Conservation (phyloP, 1,140 invertebrate species). For the Magallana gigas region DNA sequence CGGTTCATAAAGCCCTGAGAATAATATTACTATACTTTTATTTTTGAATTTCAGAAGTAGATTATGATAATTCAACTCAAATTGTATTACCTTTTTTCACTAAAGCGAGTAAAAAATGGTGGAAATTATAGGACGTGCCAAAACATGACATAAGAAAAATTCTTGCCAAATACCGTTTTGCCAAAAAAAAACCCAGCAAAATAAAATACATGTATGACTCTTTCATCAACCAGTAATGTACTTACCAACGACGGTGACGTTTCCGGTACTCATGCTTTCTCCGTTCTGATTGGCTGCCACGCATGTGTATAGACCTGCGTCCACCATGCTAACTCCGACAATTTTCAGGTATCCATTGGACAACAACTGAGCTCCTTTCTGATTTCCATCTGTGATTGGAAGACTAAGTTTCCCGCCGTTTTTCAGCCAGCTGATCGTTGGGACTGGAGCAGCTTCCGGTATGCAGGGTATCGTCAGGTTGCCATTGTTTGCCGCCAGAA, state of each 20-base stretch:
- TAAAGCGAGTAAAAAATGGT: no score
- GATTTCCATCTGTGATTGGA: conserved; percentile 55
- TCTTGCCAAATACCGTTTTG: no score
- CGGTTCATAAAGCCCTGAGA: no score
- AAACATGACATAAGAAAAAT: no score
- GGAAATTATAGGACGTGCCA: no score
- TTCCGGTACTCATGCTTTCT: conserved; percentile 56
- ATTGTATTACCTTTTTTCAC: no score
- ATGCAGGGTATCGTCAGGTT: conserved; percentile 95
- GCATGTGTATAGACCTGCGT: conserved; percentile 68
- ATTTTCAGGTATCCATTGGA: conserved; percentile 66
- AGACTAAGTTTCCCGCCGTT: conserved; percentile 86
- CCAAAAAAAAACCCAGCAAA: no score
- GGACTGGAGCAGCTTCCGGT: conserved; percentile 94
- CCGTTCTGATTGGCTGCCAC: conserved; percentile 66
- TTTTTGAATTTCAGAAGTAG: no score
- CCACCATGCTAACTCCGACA: conserved; percentile 44
- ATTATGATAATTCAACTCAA: no score
- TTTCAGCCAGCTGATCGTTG: conserved; percentile 89
- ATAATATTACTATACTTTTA: no score
- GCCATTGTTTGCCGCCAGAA: conserved; percentile 92
- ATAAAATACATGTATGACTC: no score
- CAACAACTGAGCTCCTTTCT: conserved; percentile 83
- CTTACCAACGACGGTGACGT: conserved; percentile 65
- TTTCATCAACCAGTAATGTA: background rate